Conservation (phyloP, 2,888 invertebrate genomes). For the Augochlorella aurata region DNA sequence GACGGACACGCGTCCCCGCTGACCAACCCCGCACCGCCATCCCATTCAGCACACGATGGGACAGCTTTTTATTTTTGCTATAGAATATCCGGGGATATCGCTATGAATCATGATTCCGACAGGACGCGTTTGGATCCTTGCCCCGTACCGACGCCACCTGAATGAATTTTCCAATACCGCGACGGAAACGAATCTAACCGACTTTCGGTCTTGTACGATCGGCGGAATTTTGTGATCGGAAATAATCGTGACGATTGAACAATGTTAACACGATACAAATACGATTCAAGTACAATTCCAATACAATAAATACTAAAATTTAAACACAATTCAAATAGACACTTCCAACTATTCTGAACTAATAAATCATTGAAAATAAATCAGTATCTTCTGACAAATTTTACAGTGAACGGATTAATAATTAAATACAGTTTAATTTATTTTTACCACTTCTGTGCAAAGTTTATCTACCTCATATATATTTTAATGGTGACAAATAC, state of each 20-base stretch:
- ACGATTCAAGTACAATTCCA: no score
- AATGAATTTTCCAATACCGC: conserved; percentile 6
- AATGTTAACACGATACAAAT: no score
- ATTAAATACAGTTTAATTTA: no score
- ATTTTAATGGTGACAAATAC: no score
- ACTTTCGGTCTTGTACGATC: conserved; percentile 12
- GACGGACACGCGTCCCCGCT: conserved; percentile 2
- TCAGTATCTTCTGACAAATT: no score
- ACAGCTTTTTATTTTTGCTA: conserved; percentile 36
- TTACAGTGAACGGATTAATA: no score
- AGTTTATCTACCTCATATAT: no score
- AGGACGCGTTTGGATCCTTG: background rate
- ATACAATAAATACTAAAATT: no score
- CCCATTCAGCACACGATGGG: conserved; percentile 30
- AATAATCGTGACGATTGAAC: background rate
- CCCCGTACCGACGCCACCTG: background rate
- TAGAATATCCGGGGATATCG: conserved; percentile 11
- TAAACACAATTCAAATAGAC: no score
- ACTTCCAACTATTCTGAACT: no score
- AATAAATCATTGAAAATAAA: no score
- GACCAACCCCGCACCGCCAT: background rate
- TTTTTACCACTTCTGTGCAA: no score
- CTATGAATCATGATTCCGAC: conserved; percentile 31
- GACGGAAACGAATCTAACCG: conserved; percentile 5
- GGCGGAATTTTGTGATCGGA: background rate